A percentile compares a stretch with the other conserved stretches of the same genome.
phyloP scores from a whole-genome alignment of 2,113 vertebrate species.

The human region GRCh38 chr9:81280001-81280500 shows the following conservation, averaged over 20 bases:
- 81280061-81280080: neutral
- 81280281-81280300: neutral
- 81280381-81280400: too few relatives aligned
- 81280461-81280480: neutral
- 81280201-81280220: neutral
- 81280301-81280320: neutral
- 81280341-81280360: neutral
- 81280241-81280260: neutral
- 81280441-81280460: neutral
- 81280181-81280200: neutral
- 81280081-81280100: neutral
- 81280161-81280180: neutral
- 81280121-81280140: neutral
- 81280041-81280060: neutral
- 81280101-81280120: neutral
- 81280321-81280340: neutral
- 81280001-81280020: neutral
- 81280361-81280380: neutral
- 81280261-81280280: neutral
- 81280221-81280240: neutral
- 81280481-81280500: neutral
- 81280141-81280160: constrained; percentile 6
- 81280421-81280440: neutral
- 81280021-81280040: neutral
- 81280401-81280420: neutral